A percentile compares a stretch with the other conserved stretches of the same genome.
Conservation (phyloP, 2,113 vertebrate species). For the Orcinus orca region DNA sequence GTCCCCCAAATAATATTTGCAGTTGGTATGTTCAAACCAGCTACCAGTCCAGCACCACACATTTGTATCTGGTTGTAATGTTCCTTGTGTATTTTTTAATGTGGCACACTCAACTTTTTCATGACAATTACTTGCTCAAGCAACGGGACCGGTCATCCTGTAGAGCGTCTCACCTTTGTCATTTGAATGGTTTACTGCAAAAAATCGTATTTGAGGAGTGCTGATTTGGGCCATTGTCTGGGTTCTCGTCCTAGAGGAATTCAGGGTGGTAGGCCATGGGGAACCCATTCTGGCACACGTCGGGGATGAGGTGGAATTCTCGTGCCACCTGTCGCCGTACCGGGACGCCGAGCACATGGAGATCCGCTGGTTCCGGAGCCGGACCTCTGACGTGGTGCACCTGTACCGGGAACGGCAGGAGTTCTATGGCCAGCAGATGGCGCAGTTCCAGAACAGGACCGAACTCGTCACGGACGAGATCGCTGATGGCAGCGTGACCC, state of each 20-base stretch:
- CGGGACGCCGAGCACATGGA: constrained; percentile 57
- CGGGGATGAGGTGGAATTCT: constrained; percentile 62
- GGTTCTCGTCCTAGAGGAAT: constrained; percentile 53
- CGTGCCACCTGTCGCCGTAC: constrained; percentile 28
- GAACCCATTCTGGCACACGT: constrained; percentile 25
- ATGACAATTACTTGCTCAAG: neutral
- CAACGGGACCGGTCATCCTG: neutral
- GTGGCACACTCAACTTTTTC: neutral
- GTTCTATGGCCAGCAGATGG: neutral
- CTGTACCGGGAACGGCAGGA: constrained; percentile 42
- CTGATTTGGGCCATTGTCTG: neutral
- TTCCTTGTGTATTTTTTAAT: neutral
- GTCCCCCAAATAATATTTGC: neutral
- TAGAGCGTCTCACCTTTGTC: neutral
- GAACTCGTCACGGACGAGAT: constrained; percentile 38
- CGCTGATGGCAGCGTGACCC: neutral
- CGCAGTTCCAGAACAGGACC: constrained; percentile 66
- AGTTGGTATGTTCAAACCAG: neutral
- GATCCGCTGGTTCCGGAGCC: constrained; percentile 66
- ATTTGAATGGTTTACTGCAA: neutral
- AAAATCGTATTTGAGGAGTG: neutral
- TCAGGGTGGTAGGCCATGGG: constrained; percentile 62
- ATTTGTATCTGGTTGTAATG: neutral
- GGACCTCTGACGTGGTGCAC: constrained; percentile 33
- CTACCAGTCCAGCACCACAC: neutral